These are phyloP conservation scores for Lycopodina hypogea DNA, from an alignment of 37 sponge, comb jelly and placozoan genomes.

Conservation along the genomic window DNA sequence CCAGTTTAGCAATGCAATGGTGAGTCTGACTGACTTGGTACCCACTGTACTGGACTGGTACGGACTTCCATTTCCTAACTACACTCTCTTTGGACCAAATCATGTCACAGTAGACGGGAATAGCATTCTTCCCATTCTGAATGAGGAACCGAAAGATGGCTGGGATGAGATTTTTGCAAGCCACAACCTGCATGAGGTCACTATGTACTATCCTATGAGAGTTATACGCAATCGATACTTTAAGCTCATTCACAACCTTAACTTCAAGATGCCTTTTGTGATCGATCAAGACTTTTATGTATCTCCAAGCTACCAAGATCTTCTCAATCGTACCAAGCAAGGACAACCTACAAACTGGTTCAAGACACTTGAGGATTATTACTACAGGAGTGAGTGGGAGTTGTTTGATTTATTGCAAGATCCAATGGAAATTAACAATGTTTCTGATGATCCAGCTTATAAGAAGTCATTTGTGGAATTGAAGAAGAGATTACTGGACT, in stretches of 20 bases:
- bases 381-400: conserved; percentile 77
- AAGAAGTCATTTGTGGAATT: conserved; percentile 13
- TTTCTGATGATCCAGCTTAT: conserved; percentile 39
- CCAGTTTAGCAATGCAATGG: conserved; percentile 53
- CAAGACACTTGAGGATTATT: conserved; percentile 66
- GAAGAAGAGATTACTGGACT: conserved; percentile 36
- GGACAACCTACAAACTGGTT: conserved; percentile 59
- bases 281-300: conserved; percentile 63
- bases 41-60: conserved; percentile 81
- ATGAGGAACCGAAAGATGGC: conserved; percentile 28
- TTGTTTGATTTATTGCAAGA: conserved; percentile 59
- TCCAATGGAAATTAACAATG: conserved; percentile 55
- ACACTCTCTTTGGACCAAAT: conserved; percentile 45
- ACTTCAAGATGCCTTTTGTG: conserved; percentile 73
- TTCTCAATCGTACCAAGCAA: conserved; percentile 50
- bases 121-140: conserved; percentile 61
- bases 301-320: conserved; percentile 62
- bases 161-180: conserved; percentile 71
- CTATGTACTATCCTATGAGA: conserved; percentile 85
- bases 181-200: conserved; percentile 70
- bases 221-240: conserved; percentile 34
- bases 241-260: conserved; percentile 67
- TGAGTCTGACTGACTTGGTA: conserved; percentile 52
- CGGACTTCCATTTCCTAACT: conserved; percentile 51
- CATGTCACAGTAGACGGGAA: conserved; percentile 21